Evolutionary conservation across 2,797 vertebrate genomes (phyloP).

Genomic region (Emydoidea blandingii): DNA sequence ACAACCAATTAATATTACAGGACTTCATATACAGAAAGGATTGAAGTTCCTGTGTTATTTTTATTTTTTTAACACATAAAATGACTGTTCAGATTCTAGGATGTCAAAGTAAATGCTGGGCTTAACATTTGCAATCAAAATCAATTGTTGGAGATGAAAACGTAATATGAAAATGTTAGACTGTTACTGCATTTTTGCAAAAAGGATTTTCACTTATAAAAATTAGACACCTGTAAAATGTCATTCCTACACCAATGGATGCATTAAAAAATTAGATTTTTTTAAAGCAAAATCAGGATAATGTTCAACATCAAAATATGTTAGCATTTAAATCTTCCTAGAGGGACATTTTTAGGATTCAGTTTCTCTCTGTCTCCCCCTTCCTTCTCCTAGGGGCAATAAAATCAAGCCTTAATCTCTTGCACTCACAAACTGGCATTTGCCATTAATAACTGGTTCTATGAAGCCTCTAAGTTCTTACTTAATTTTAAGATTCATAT

Average conservation of each 20-base stretch:
- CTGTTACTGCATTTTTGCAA: background rate
- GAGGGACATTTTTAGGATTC: fast-evolving
- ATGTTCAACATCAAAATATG: background rate
- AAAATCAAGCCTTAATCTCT: conserved; percentile 33
- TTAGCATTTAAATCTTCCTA: background rate
- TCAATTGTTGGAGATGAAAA: conserved; percentile 62
- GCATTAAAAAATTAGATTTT: background rate
- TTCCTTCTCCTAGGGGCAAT: background rate
- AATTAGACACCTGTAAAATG: conserved; percentile 12
- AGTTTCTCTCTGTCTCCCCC: background rate
- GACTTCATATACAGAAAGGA: conserved; percentile 82
- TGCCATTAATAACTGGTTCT: background rate
- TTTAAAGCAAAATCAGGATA: background rate
- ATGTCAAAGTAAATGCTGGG: conserved; percentile 68
- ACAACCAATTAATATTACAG: conserved; percentile 94
- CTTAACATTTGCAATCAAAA: conserved; percentile 70
- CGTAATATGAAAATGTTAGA: conserved; percentile 64
- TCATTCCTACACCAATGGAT: background rate
- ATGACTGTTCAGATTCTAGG: conserved; percentile 68
- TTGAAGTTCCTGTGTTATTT: conserved; percentile 68
- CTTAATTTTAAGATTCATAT: conserved; percentile 34
- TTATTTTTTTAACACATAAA: conserved; percentile 67
- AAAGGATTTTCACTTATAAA: background rate
- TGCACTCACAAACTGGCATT: background rate
- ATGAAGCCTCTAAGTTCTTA: background rate